Evolutionary conservation across 1,140 invertebrate genomes (phyloP).

Genomic region (Heliconius nattereri): DNA sequence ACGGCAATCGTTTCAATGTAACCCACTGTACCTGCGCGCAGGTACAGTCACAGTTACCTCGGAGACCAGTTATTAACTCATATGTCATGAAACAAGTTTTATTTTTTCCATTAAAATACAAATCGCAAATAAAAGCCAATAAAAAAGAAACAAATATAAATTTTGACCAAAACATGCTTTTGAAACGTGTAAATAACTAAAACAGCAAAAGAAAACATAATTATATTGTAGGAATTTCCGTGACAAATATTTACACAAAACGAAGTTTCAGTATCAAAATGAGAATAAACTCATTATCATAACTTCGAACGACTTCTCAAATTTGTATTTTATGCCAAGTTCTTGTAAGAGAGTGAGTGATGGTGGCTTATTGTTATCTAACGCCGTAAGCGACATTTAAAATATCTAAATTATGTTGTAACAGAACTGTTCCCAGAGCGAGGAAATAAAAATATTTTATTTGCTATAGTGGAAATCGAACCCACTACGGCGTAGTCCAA

Average conservation of each 20-base stretch:
- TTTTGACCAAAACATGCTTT: background rate
- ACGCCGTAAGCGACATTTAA: background rate
- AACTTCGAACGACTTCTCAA: constrained; percentile 42
- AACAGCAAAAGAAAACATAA: constrained; percentile 27
- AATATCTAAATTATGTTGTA: no score
- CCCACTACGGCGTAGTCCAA: no score
- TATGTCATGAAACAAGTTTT: no score
- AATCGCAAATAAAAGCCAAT: no score
- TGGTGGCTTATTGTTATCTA: constrained; percentile 27
- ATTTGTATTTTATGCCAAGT: constrained; percentile 30
- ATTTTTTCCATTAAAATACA: no score
- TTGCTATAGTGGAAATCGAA: no score
- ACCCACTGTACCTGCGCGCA: no score
- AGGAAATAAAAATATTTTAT: no score
- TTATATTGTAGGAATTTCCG: constrained; percentile 29
- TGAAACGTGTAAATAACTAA: background rate
- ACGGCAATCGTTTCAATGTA: no score
- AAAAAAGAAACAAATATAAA: background rate
- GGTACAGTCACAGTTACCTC: no score
- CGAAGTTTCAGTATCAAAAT: constrained; percentile 45
- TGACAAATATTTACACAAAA: constrained; percentile 34
- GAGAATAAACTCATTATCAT: constrained; percentile 45
- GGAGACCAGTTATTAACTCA: no score
- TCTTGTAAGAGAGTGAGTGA: constrained; percentile 17
- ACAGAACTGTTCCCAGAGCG: no score